A percentile compares a stretch with the other conserved stretches of the same genome.
phyloP scores from a whole-genome alignment of 2,888 invertebrate species.

The Choreutis nemorana region DNA sequence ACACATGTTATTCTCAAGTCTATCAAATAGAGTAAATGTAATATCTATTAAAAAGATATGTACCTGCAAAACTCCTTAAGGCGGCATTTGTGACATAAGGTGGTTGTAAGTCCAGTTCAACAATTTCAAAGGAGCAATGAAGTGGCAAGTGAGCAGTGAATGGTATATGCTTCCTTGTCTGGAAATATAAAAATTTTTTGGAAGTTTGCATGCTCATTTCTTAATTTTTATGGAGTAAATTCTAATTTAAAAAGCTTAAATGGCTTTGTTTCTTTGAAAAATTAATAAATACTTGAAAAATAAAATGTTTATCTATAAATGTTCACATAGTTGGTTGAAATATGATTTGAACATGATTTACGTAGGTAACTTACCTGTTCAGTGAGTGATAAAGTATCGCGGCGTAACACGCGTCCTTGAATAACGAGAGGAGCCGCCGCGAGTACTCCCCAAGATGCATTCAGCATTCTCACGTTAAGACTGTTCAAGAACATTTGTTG shows the following conservation, averaged over 20 bases:
- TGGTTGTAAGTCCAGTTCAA: slow-evolving; percentile 82
- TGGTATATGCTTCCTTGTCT: slow-evolving; percentile 68
- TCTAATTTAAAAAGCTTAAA: background rate
- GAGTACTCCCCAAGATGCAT: slow-evolving; percentile 83
- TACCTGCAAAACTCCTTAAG: slow-evolving; percentile 74
- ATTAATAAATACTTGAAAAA: background rate
- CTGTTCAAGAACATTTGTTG: slow-evolving; percentile 93
- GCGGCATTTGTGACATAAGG: slow-evolving; percentile 76
- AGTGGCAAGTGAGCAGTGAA: slow-evolving; percentile 89
- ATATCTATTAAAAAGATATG: too few species aligned
- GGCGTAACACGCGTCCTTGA: slow-evolving; percentile 83
- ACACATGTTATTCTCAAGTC: background rate
- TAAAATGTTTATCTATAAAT: background rate
- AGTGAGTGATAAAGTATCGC: slow-evolving; percentile 85
- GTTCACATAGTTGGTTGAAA: background rate
- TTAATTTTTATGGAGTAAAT: background rate
- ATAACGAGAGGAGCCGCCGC: slow-evolving; percentile 79
- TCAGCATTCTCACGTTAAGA: slow-evolving; percentile 88
- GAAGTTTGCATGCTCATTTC: too few species aligned
- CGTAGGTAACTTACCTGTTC: slow-evolving; percentile 41
- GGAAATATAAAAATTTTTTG: too few species aligned
- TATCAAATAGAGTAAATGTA: too few species aligned
- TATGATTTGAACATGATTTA: background rate
- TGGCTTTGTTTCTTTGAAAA: background rate
- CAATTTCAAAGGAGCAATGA: slow-evolving; percentile 89